A percentile compares a stretch with the other conserved stretches of the same genome.
Conservation (phyloP, 92 coral and sea anemone genomes). For the Palythoa caribaeorum region DNA sequence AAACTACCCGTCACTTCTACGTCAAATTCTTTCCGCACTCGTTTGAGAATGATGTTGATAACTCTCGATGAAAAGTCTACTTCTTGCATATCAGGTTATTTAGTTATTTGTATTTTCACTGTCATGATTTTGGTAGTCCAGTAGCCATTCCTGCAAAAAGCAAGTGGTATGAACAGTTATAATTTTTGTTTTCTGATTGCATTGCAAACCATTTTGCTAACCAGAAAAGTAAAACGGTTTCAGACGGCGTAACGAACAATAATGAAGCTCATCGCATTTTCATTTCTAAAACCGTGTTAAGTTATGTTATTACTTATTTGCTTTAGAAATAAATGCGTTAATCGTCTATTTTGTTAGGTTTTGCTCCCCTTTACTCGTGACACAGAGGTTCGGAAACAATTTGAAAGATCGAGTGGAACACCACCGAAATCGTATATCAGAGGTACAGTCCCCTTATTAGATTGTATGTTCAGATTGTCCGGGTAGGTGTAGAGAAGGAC, state of each 20-base stretch:
- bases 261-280: too few species aligned
- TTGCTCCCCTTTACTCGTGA: constrained; percentile 93
- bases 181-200: too few species aligned
- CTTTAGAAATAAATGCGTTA: background rate
- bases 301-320: background rate
- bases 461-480: too few species aligned
- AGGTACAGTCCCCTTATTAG: constrained; percentile 59
- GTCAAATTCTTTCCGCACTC: background rate
- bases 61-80: background rate
- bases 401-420: constrained; percentile 86
- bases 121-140: too few species aligned
- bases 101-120: too few species aligned
- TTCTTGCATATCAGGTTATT: too few species aligned
- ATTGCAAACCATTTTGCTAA: too few species aligned
- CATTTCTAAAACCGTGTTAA: background rate
- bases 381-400: constrained; percentile 84
- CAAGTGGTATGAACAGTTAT: too few species aligned
- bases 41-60: background rate
- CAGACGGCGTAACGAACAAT: too few species aligned
- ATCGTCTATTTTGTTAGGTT: constrained; percentile 62
- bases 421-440: constrained; percentile 96
- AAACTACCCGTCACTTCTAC: background rate
- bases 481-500: too few species aligned
- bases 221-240: too few species aligned
- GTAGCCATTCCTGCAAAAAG: too few species aligned